These are phyloP conservation scores for Ichneumoninae sp. DNA, from an alignment of 2,888 invertebrate species.

Conservation along the genomic window DNA sequence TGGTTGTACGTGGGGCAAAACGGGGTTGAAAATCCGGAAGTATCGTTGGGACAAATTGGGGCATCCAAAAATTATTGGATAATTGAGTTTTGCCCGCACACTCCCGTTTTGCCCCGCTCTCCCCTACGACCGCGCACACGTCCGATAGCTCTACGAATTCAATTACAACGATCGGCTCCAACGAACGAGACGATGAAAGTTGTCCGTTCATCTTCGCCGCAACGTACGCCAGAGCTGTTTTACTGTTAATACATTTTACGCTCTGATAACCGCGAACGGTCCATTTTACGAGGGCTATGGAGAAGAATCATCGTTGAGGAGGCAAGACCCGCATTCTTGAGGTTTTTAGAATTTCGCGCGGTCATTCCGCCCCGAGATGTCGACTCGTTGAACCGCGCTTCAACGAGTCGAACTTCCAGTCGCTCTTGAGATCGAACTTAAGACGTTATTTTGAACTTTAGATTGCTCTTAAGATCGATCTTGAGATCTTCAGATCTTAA, in stretches of 20 bases:
- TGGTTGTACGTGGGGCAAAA: too few species aligned
- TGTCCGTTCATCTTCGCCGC: conserved; percentile 8
- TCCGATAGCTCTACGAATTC: conserved; percentile 19
- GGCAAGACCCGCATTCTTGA: not conserved
- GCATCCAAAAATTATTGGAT: too few species aligned
- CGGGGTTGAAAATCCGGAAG: too few species aligned
- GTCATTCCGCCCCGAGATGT: not conserved
- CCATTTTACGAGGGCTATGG: not conserved
- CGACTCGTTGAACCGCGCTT: not conserved
- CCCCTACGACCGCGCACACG: not conserved
- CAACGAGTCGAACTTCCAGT: too few species aligned
- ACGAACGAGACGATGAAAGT: not conserved
- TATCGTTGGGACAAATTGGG: too few species aligned
- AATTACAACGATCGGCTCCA: conserved; percentile 44
- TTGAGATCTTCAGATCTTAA: too few species aligned
- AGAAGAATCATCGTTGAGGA: too few species aligned
- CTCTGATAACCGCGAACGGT: conserved; percentile 40
- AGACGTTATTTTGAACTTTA: too few species aligned
- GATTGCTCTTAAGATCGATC: too few species aligned
- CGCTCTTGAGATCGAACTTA: too few species aligned
- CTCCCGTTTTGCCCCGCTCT: too few species aligned
- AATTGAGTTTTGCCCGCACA: too few species aligned
- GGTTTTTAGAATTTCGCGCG: not conserved
- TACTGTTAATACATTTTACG: conserved; percentile 8
- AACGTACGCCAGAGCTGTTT: not conserved